These are phyloP conservation scores for Conchocele bisecta DNA, from an alignment of 2,888 invertebrate species.

Conservation along the genomic window DNA sequence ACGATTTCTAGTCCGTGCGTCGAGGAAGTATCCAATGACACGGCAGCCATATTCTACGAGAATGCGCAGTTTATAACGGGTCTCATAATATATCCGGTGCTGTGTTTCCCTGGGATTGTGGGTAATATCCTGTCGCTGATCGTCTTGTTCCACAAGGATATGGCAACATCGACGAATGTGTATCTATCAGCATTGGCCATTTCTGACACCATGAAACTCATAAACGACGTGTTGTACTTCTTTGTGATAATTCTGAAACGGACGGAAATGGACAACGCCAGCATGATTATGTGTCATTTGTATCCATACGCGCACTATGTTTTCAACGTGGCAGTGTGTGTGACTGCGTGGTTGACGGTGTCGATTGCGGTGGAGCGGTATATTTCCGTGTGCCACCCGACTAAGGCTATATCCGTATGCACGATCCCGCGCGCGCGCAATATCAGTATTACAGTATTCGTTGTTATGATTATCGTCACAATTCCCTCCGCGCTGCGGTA, in stretches of 20 bases:
- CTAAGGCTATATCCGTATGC: slow-evolving; percentile 68
- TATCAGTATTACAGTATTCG: slow-evolving; percentile 74
- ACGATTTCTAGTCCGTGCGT: slow-evolving; percentile 21
- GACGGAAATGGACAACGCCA: slow-evolving; percentile 60
- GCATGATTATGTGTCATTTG: slow-evolving; percentile 67
- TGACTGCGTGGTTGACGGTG: slow-evolving; percentile 78
- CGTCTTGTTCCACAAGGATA: slow-evolving; percentile 72
- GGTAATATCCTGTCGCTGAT: slow-evolving; percentile 75
- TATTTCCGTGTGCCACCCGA: slow-evolving; percentile 77
- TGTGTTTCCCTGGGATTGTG: slow-evolving; percentile 73
- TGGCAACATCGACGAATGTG: slow-evolving; percentile 77
- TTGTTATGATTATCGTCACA: slow-evolving; percentile 75
- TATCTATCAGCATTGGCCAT: slow-evolving; percentile 76
- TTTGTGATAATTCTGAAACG: slow-evolving; percentile 69
- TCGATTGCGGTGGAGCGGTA: slow-evolving; percentile 79
- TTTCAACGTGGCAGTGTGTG: slow-evolving; percentile 75
- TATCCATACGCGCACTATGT: slow-evolving; percentile 80
- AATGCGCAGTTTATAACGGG: slow-evolving; percentile 72
- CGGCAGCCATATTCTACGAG: slow-evolving; percentile 67
- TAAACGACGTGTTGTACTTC: slow-evolving; percentile 77
- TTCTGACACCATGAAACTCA: slow-evolving; percentile 75
- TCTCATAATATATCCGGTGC: slow-evolving; percentile 73
- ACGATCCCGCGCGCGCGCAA: slow-evolving; percentile 71
- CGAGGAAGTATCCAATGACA: slow-evolving; percentile 17
- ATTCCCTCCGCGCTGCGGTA: slow-evolving; percentile 79